Evolutionary conservation across 2,888 invertebrate species (phyloP), one percentile per base, ranked within the genome.

Genomic region (Zhuqinia jingwanae): DNA sequence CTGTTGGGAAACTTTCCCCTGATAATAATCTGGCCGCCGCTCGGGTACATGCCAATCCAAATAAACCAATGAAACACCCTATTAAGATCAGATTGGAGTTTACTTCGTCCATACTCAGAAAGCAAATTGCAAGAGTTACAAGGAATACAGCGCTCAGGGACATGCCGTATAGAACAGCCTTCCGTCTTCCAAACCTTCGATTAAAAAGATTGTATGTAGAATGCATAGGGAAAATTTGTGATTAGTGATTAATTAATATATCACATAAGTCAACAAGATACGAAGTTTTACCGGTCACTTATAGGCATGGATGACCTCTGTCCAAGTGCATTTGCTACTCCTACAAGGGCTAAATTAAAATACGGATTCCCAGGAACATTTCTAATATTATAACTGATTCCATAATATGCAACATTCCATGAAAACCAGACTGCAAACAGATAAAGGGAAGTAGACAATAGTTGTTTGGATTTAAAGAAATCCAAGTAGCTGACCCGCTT

Each of bases 1-100:
- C 75, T 0, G 89, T 89, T 0, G 89, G 89, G 50, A 85, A 89
- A 5, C 83, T 83, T 76, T 89, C 89, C 3, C 90, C 90, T 0
- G 88, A 87, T 0, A 90, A 58, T 22, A 88, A 42, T 45, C 89
- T 58, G 3, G 88, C 81, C 0, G 85, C 25, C 10, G 86, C 79
- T n/a, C 90, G 27, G 0, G 88, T 50, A 15, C 82, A 63, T 11
- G 89, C 81, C 36, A 88, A 75, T 0, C 87, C 85, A 27, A 89
- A 78, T 0, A 87, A 82, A 0, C 89, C 90, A 47, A 90, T n/a
- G 17, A 89, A 77, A 27, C 87, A 84, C 0, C 47, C 79, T 10
- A 73, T 17, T 13, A 87, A 27, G 36, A 83, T 79, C 20, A 87
- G 1, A 13, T 3, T 36, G 2, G 50, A n/a, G 11, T 20, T 75